Conservation (phyloP, 2,888 invertebrate genomes). For the Teinopalpus imperialis region DNA sequence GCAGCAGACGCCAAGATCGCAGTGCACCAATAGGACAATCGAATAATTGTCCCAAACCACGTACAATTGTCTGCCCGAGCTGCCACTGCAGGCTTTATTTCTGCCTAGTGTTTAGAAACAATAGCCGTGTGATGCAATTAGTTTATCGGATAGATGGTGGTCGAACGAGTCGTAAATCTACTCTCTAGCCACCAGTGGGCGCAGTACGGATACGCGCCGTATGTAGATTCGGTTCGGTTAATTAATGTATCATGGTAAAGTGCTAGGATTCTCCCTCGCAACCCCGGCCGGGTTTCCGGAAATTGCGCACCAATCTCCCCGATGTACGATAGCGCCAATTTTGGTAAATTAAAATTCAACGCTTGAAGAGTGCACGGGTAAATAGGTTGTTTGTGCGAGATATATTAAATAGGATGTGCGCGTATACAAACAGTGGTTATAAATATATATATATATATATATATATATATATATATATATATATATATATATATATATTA, state of each 20-base stretch:
- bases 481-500: too few species aligned
- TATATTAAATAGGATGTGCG: too few species aligned
- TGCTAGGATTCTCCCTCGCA: slow-evolving; percentile 67
- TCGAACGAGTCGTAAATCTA: slow-evolving; percentile 79
- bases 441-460: too few species aligned
- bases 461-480: too few species aligned
- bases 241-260: slow-evolving; percentile 78
- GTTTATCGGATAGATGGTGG: slow-evolving; percentile 79
- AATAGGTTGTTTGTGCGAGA: slow-evolving; percentile 11
- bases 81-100: slow-evolving; percentile 53
- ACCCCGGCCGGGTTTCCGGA: slow-evolving; percentile 65
- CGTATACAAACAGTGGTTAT: too few species aligned
- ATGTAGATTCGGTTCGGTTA: slow-evolving; percentile 77
- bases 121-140: slow-evolving; percentile 77
- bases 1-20: slow-evolving; percentile 39
- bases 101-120: slow-evolving; percentile 75
- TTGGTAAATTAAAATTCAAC: slow-evolving; percentile 63
- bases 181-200: slow-evolving; percentile 72
- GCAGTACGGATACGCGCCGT: slow-evolving; percentile 64
- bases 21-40: slow-evolving; percentile 53
- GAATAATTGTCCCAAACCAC: slow-evolving; percentile 54
- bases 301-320: slow-evolving; percentile 74
- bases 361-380: slow-evolving; percentile 1
- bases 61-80: slow-evolving; percentile 51
- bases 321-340: slow-evolving; percentile 65